These are phyloP conservation scores for Zygothrica quintamaculata DNA, from an alignment of 2,888 invertebrate species.

Conservation along the genomic window DNA sequence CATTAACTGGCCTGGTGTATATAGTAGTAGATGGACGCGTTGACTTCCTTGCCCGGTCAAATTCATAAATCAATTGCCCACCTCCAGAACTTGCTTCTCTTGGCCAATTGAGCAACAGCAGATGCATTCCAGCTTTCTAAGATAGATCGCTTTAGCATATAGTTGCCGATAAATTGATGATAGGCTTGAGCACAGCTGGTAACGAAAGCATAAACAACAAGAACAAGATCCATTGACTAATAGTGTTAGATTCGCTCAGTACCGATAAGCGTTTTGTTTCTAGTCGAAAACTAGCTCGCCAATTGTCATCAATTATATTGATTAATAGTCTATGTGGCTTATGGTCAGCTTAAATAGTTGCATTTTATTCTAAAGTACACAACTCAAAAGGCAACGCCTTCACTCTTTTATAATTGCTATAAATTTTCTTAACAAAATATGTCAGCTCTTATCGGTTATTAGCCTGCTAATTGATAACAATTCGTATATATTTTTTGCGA, in stretches of 20 bases:
- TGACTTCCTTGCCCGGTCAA: slow-evolving; percentile 68
- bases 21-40: slow-evolving; percentile 20
- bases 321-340: slow-evolving; percentile 57
- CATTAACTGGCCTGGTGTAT: slow-evolving; percentile 60
- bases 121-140: slow-evolving; percentile 62
- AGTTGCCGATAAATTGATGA: slow-evolving; percentile 73
- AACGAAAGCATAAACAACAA: slow-evolving; percentile 21
- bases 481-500: slow-evolving; percentile 5
- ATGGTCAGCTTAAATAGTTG: slow-evolving; percentile 19
- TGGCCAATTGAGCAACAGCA: slow-evolving; percentile 52
- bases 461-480: slow-evolving; percentile 56
- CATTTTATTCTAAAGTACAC: slow-evolving; percentile 21
- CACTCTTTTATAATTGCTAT: slow-evolving; percentile 28
- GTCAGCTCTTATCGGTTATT: slow-evolving; percentile 67
- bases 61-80: slow-evolving; percentile 73
- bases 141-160: slow-evolving; percentile 48
- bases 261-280: slow-evolving; percentile 75
- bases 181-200: slow-evolving; percentile 62
- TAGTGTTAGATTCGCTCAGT: slow-evolving; percentile 70
- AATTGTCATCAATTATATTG: slow-evolving; percentile 79
- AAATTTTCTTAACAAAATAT: slow-evolving; percentile 28
- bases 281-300: slow-evolving; percentile 60
- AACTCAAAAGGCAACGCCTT: slow-evolving; percentile 33
- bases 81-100: slow-evolving; percentile 10
- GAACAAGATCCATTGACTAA: slow-evolving; percentile 71